These are phyloP conservation scores for Spodoptera exigua DNA, from an alignment of 2,888 invertebrate species.

Conservation along the genomic window DNA sequence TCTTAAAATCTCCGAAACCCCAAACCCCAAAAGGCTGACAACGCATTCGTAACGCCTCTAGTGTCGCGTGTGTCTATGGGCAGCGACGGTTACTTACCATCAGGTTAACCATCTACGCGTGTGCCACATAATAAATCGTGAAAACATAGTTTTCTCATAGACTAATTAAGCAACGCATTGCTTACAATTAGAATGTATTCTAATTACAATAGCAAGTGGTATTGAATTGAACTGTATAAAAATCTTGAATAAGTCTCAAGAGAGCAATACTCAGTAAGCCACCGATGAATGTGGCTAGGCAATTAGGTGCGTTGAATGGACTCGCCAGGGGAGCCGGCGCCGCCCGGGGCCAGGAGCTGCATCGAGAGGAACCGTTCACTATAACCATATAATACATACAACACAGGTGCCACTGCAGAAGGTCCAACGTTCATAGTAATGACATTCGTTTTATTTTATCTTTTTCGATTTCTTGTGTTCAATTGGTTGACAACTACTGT, in stretches of 20 bases:
- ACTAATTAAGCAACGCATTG: too few relatives aligned
- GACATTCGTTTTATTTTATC: background rate
- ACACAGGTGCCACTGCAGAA: background rate
- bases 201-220: background rate
- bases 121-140: too few relatives aligned
- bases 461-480: too few relatives aligned
- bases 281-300: constrained; percentile 44
- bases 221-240: constrained; percentile 14
- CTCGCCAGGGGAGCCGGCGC: background rate
- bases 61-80: too few relatives aligned
- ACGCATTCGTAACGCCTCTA: too few relatives aligned
- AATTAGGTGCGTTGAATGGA: constrained; percentile 36
- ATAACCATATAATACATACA: constrained; percentile 1
- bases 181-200: too few relatives aligned
- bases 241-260: constrained; percentile 20
- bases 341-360: background rate
- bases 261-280: constrained; percentile 11
- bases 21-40: too few relatives aligned
- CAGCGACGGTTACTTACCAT: too few relatives aligned
- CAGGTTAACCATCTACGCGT: too few relatives aligned
- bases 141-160: too few relatives aligned
- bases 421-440: background rate
- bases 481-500: too few relatives aligned
- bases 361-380: constrained; percentile 18
- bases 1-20: too few relatives aligned